Percentiles rank a stretch among this genome's conserved stretches.
Evolutionary conservation across 2,797 vertebrate species (phyloP).

Genomic region (Pyrocephalus nanus): DNA sequence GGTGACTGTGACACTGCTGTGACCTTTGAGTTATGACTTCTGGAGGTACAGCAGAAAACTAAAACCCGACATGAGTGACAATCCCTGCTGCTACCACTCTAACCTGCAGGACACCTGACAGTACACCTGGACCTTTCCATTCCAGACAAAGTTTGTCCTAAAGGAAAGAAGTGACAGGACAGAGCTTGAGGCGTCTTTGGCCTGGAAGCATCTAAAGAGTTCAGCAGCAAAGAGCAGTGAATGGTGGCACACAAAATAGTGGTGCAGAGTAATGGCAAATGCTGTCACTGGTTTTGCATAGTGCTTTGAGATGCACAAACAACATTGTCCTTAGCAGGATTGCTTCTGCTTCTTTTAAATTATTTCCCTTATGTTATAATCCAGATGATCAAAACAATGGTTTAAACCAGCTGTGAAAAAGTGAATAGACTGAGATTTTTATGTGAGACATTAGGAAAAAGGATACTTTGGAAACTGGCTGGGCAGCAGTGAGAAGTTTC

Average conservation of each 20-base stretch:
- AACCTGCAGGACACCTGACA: not conserved
- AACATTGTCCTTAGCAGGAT: not conserved
- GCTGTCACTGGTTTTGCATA: not conserved
- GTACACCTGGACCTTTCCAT: not conserved
- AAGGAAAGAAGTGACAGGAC: not conserved
- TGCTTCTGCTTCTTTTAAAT: not conserved
- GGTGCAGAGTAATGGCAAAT: not conserved
- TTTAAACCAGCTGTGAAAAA: not conserved
- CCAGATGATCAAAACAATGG: not conserved
- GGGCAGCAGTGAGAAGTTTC: not conserved
- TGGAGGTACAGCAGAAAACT: not conserved
- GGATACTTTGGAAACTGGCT: not conserved
- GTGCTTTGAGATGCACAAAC: not conserved
- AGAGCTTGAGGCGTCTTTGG: not conserved
- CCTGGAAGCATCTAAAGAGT: not conserved
- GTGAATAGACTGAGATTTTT: not conserved
- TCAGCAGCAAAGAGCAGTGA: not conserved
- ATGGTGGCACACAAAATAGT: not conserved
- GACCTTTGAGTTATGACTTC: not conserved
- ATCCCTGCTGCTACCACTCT: not conserved
- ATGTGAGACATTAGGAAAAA: not conserved
- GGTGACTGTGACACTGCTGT: not conserved
- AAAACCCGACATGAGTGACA: not conserved
- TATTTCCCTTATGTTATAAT: not conserved
- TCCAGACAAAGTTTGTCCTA: not conserved